Base-by-base conservation (phyloP, 2,888 invertebrate species). In the Heteromyza rotundicornis region DNA sequence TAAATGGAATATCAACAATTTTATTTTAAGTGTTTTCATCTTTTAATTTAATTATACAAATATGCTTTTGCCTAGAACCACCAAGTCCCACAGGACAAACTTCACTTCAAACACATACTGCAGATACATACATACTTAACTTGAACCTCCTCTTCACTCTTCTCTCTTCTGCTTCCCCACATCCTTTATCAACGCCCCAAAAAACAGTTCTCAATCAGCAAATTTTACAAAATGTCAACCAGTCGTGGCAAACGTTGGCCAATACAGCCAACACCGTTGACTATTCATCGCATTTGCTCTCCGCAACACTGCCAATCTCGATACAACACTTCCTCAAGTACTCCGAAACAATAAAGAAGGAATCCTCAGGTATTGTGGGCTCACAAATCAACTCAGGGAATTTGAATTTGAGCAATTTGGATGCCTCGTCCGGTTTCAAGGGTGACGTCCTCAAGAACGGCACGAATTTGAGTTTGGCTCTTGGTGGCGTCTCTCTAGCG, bases 261-360 rank as follows among this genome's bases (percentile, higher is more conserved):
- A 83, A 83, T 59, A 82, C 83, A 60, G 82, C 83, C 70, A 83
- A 84, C 67, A 82, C 83, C 35, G 83, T 83, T 63, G 84, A 84
- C 64, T 84, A 84, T 66, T 83, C 84, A 73, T 84, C 84, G 44
- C 84, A 84, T 78, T 77, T 84, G 74, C 74, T 84, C 67, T 83
- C 84, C 67, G 83, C 83, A 72, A 82, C 83, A 76, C 79, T 84
- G 78, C 84, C 84, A 78, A 83, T 84, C 68, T 83, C 84, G 63
- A 80, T 84, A 75, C 83, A 84, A 71, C 84, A 84, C 78, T 83
- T 84, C 77, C 80, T 84, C 60, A 84, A 84, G 78, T 84, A 84
- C 73, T 83, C 83, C 67, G 84, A 84, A 78, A 83, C 84, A 70
- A 84, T 84, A 70, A 84, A 84, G 73, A 84, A 84, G 74, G 84